Evolutionary conservation across 2,113 vertebrate genomes (phyloP).

Genomic region (Macaca mulatta): DNA sequence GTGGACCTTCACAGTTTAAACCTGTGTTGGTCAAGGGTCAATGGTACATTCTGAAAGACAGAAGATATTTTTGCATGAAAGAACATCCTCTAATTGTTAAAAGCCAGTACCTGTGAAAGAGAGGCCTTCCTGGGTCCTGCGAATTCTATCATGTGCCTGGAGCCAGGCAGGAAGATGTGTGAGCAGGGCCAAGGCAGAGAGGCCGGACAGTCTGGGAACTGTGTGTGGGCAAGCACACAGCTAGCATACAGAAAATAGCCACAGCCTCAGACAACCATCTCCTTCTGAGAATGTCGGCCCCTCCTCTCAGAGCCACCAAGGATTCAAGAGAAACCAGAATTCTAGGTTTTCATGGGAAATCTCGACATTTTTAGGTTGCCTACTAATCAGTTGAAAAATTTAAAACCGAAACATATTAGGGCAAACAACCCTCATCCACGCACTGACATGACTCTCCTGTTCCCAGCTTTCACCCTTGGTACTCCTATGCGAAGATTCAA

Average conservation of each 20-base stretch:
- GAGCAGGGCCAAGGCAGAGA: not conserved
- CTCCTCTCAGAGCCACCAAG: not conserved
- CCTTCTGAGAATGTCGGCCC: not conserved
- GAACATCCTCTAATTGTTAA: not conserved
- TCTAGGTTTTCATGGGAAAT: not conserved
- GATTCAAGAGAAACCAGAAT: not conserved
- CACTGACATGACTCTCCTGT: not conserved
- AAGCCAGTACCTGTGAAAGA: not conserved
- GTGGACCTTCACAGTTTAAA: no score
- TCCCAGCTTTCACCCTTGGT: not conserved
- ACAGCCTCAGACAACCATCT: not conserved
- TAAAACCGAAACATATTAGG: not conserved
- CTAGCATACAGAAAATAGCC: not conserved
- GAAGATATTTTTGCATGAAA: not conserved
- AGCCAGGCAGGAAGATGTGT: no score
- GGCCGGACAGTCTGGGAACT: not conserved
- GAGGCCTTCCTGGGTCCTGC: not conserved
- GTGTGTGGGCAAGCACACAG: no score
- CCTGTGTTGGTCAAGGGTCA: no score
- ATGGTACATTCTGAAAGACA: not conserved
- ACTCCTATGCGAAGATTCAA: not conserved
- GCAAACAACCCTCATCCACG: not conserved
- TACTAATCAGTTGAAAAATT: not conserved
- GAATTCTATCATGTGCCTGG: not conserved
- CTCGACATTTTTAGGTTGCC: not conserved